Percentiles rank a stretch among this genome's conserved stretches.
Evolutionary conservation across 2,113 vertebrate genomes (phyloP).

Genomic region (Brachypodius melanocephalos): DNA sequence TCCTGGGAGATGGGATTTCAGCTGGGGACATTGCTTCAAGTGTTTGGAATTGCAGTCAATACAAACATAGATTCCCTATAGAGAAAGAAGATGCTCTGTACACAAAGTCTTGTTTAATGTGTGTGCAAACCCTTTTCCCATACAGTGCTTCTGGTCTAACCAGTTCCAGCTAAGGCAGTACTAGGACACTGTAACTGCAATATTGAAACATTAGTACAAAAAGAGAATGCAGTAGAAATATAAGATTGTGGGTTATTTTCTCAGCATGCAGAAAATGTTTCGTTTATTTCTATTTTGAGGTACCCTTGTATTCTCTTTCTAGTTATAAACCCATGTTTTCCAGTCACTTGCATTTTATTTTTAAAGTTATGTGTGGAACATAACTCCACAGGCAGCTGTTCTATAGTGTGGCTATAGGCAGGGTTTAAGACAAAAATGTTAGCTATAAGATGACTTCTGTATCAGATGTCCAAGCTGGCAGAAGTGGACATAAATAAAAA

Average conservation of each 20-base stretch:
- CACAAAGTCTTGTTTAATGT: neutral
- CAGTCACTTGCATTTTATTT: slow-evolving; percentile 52
- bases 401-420: neutral
- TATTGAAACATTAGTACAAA: neutral
- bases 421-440: slow-evolving; percentile 39
- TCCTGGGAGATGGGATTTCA: neutral
- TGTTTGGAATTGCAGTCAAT: neutral
- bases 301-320: slow-evolving; percentile 11
- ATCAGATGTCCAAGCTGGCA: slow-evolving; percentile 38
- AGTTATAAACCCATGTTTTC: slow-evolving; percentile 2
- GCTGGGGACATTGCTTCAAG: neutral
- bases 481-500: slow-evolving; percentile 35
- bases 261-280: slow-evolving; percentile 12
- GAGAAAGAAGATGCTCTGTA: neutral
- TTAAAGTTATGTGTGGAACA: slow-evolving; percentile 26
- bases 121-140: neutral
- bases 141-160: neutral
- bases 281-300: slow-evolving; percentile 51
- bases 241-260: neutral
- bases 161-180: neutral
- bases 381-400: slow-evolving; percentile 53
- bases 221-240: neutral
- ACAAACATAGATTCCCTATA: neutral
- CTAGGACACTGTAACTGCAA: neutral
- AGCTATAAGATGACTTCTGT: slow-evolving; percentile 27